Evolutionary conservation across 2,888 invertebrate genomes (phyloP).

Genomic region (Marronus borbonicus): DNA sequence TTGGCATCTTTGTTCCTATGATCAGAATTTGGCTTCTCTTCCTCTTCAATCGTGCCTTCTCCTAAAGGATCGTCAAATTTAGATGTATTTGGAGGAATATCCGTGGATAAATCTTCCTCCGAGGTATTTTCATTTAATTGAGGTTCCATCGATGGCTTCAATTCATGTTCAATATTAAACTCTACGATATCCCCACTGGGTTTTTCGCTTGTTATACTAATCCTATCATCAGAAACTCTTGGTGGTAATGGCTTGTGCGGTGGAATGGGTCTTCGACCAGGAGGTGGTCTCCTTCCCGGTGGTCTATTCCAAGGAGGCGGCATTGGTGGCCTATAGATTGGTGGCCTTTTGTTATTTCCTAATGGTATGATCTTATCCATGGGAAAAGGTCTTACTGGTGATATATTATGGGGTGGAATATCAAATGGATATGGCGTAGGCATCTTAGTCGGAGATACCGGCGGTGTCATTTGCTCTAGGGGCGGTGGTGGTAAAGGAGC

Average conservation of each 20-base stretch:
- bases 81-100: slow-evolving; percentile 30
- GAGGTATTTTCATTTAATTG: slow-evolving; percentile 15
- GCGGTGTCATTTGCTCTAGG: slow-evolving; percentile 70
- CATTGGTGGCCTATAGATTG: slow-evolving; percentile 71
- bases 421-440: slow-evolving; percentile 86
- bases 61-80: background rate
- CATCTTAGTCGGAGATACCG: slow-evolving; percentile 72
- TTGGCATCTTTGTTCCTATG: slow-evolving; percentile 6
- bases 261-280: slow-evolving; percentile 74
- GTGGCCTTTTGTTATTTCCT: slow-evolving; percentile 69
- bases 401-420: slow-evolving; percentile 75
- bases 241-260: slow-evolving; percentile 67
- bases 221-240: slow-evolving; percentile 54
- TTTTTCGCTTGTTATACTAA: slow-evolving; percentile 67
- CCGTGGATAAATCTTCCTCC: slow-evolving; percentile 41
- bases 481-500: slow-evolving; percentile 71
- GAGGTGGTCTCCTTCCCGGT: slow-evolving; percentile 71
- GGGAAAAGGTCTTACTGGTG: slow-evolving; percentile 65
- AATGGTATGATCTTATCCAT: slow-evolving; percentile 73
- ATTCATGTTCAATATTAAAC: slow-evolving; percentile 65
- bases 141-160: slow-evolving; percentile 58
- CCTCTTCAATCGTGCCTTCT: slow-evolving; percentile 2
- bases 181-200: slow-evolving; percentile 67
- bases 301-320: slow-evolving; percentile 80
- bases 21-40: slow-evolving; percentile 8